Evolutionary conservation across 2,113 vertebrate genomes (phyloP), one percentile per base, ranked within the genome.

Genomic region (Amia ocellicauda): DNA sequence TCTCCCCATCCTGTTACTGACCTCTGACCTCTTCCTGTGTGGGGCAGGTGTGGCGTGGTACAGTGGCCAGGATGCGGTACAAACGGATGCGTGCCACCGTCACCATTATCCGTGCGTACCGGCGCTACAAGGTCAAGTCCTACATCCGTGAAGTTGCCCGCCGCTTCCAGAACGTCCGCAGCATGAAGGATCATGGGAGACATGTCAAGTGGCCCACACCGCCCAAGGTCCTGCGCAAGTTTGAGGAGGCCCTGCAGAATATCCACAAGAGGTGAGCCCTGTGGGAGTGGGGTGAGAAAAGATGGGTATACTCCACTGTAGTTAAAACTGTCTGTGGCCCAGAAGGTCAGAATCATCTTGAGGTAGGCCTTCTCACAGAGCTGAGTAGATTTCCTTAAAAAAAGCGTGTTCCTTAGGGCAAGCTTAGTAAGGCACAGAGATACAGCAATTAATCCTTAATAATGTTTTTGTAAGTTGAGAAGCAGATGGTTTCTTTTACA

Each of bases 21-120:
- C 22, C 45, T 26, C 31, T 22, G 40, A 10, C 41, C 11, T 7
- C 7, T 23, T 23, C n/a, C 41, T 22, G 16, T 29, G n/a, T 1
- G 0, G 0, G 4, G 4, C 69, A 99, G 97, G 90, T 98, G 7
- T 99, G 97, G 97, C 84, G 96, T 27, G 96, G 96, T 49, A 91
- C 96, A 0, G 60, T 98, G 52, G 96, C 96, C 56, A 87, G 96
- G 14, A 89, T 91, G 74, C 86, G 84, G 16, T 99, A 95, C 69
- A 91, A 89, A 68, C 91, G 91, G 45, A 95, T 94, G 29, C 85
- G 79, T 26, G 96, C 97, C 0, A 93, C 90, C 0, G 84, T 93
- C 41, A 78, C 79, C 1, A 95, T 99, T 62, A 74, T 92, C 60
- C 82, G 72, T 31, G 86, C 90, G 0, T 98, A 99, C 74, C 84